These are phyloP conservation scores for Macroglossus sobrinus DNA, from an alignment of 2,113 vertebrate species.

Conservation along the genomic window DNA sequence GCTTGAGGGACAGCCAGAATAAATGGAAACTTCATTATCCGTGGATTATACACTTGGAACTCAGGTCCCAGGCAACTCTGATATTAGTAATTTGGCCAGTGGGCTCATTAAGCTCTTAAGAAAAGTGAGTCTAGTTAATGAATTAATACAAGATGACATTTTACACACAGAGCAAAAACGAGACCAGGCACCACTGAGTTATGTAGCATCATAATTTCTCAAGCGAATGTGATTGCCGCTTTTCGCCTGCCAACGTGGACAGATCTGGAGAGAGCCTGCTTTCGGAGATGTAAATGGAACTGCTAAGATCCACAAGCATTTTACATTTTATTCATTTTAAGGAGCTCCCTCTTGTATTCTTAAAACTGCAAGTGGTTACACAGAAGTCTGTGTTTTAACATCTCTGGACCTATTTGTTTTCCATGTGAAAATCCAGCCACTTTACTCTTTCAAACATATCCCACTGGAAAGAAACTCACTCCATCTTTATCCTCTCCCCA, in stretches of 20 bases:
- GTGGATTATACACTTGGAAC: slow-evolving; percentile 41
- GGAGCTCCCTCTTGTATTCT: neutral
- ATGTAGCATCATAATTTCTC: slow-evolving; percentile 39
- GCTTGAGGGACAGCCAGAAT: slow-evolving; percentile 50
- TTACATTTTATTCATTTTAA: neutral
- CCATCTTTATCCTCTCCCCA: neutral
- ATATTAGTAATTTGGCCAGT: slow-evolving; percentile 57
- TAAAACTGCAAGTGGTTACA: neutral
- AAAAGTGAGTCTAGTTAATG: slow-evolving; percentile 69
- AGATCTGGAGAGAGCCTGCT: neutral
- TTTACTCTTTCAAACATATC: neutral
- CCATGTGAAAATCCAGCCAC: neutral
- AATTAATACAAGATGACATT: slow-evolving; percentile 74
- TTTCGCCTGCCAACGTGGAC: neutral
- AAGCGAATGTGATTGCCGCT: neutral
- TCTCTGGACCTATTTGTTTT: slow-evolving; percentile 2
- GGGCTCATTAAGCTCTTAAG: slow-evolving; percentile 69
- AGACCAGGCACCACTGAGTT: slow-evolving; percentile 33
- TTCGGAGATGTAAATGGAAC: neutral
- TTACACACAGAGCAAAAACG: slow-evolving; percentile 39
- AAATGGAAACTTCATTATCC: slow-evolving; percentile 63
- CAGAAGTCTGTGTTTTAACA: neutral
- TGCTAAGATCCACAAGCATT: neutral
- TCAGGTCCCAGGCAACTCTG: slow-evolving; percentile 39
- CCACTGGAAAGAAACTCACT: neutral